Percentiles rank a stretch among this genome's conserved stretches.
Conservation (phyloP, 1,140 invertebrate species). For the Drosophila navojoa region DNA sequence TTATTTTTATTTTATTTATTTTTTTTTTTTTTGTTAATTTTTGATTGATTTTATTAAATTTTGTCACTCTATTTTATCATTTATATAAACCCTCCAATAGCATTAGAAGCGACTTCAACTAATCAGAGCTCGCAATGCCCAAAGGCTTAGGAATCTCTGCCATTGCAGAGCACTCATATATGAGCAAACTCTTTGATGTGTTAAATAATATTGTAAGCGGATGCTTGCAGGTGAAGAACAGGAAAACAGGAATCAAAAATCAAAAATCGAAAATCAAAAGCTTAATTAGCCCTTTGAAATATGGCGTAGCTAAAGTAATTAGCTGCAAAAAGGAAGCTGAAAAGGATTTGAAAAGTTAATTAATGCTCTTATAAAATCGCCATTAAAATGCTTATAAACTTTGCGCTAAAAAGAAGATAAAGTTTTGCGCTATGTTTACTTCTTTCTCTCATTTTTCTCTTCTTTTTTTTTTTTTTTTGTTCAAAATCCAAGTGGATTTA, state of each 20-base stretch:
- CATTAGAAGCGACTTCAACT: no score
- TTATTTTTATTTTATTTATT: no score
- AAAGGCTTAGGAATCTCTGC: no score
- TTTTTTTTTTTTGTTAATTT: no score
- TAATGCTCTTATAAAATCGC: constrained; percentile 16
- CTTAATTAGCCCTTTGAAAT: constrained; percentile 11
- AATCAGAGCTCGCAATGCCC: not conserved
- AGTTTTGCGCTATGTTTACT: constrained; percentile 2
- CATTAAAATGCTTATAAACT: constrained; percentile 24
- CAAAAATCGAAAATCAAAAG: constrained; percentile 12
- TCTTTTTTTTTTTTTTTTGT: not conserved
- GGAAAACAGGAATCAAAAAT: not conserved
- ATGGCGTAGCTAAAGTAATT: constrained; percentile 8
- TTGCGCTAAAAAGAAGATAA: constrained; percentile 9
- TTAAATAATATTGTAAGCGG: not conserved
- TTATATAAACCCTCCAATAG: no score
- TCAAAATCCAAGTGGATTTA: not conserved
- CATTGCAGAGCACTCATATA: not conserved
- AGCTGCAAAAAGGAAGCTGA: not conserved
- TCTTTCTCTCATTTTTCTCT: not conserved
- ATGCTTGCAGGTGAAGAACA: not conserved
- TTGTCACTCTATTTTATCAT: no score
- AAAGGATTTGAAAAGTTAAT: constrained; percentile 10
- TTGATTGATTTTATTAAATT: no score
- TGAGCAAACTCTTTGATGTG: constrained; percentile 14